Base-by-base conservation (phyloP, 2,113 vertebrate species). In the Egretta garzetta region DNA sequence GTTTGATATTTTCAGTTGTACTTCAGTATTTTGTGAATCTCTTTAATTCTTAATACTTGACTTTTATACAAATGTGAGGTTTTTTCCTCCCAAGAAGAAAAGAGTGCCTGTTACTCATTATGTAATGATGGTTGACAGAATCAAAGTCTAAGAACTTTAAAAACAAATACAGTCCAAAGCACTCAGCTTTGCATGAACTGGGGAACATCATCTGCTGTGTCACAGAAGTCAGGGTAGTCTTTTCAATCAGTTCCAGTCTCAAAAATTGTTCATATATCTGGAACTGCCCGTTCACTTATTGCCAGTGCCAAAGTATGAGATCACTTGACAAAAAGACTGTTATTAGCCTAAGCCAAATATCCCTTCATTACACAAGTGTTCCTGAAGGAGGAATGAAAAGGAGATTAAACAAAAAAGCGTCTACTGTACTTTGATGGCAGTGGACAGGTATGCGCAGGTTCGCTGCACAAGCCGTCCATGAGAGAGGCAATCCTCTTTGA, bases 361-460 rank as follows among this genome's bases (percentile, higher is more conserved):
- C 19, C 35, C 43, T 35, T 68, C 53, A 1, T 12, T 50, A 52
- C 70, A 10, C 27, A 9, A 14, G 45, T 56, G 41, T n/a, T 81
- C 15, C 59, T 66, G 39, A 33, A 66, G 26, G 35, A 41, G 14
- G 5, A 74, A 20, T 4, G 10, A 28, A 50, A 80, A n/a, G 6
- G 35, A 83, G 52, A 64, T 12, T 24, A 50, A 50, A 50, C 16
- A 67, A 32, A 2, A 43, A 0, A 21, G 3, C 4, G 4, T 15
- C 17, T 47, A 5, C 22, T 70, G 0, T 26, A 1, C 11, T 68
- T 35, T 0, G 1, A 1, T 53, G n/a, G 41, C 68, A 53, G n/a
- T 4, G 35, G 33, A 9, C 19, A 53, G 37, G 2, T 6, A 7
- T 0, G 15, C 10, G 32, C 30, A 33, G 15, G 47, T 27, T 86